Percentiles rank a stretch among this genome's conserved stretches.
These are phyloP conservation scores for Amiota communis DNA, from an alignment of 2,888 invertebrate genomes.

Conservation along the genomic window DNA sequence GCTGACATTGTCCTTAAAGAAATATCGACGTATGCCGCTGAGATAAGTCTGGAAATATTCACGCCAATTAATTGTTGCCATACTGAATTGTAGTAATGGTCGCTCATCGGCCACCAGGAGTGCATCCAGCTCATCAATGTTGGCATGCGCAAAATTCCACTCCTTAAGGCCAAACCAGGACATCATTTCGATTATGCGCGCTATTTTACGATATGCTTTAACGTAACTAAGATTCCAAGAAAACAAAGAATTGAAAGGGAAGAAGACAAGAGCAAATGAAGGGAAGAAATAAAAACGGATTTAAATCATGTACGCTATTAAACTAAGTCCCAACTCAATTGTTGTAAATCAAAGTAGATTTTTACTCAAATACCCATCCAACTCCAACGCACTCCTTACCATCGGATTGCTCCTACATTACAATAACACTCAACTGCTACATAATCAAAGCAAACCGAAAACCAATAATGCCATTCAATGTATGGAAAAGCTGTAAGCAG, in stretches of 20 bases:
- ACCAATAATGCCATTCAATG: background rate
- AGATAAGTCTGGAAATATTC: slow-evolving; percentile 80
- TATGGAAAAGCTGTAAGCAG: background rate
- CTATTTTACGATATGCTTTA: slow-evolving; percentile 71
- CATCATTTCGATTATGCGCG: slow-evolving; percentile 73
- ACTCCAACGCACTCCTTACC: background rate
- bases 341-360: slow-evolving; percentile 3
- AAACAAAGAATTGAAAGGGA: slow-evolving; percentile 28
- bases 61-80: slow-evolving; percentile 80
- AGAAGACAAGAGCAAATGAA: slow-evolving; percentile 29
- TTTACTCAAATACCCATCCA: background rate
- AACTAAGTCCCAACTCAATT: background rate
- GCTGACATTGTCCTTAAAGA: slow-evolving; percentile 80
- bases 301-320: background rate
- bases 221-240: slow-evolving; percentile 59
- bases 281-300: background rate
- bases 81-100: slow-evolving; percentile 75
- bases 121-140: slow-evolving; percentile 70
- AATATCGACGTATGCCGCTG: slow-evolving; percentile 79
- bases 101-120: slow-evolving; percentile 59
- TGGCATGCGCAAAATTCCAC: slow-evolving; percentile 71
- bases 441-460: background rate
- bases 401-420: background rate
- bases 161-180: slow-evolving; percentile 73
- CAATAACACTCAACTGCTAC: background rate